These are phyloP conservation scores for Drosophila jambulina DNA, from an alignment of 1,140 invertebrate species.

Conservation along the genomic window DNA sequence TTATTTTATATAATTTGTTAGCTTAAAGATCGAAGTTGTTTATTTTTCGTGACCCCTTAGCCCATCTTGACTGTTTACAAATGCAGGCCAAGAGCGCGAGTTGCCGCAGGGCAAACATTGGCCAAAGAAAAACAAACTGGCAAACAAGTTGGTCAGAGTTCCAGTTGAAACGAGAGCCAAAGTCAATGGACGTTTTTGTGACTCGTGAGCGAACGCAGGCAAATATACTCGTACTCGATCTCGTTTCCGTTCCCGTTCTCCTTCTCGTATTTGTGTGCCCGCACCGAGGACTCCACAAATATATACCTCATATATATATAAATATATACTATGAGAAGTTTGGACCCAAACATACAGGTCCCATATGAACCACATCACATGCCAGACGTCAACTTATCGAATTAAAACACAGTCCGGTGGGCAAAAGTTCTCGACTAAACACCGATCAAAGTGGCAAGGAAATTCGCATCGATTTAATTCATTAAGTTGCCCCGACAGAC, in stretches of 20 bases:
- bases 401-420: conserved; percentile 51
- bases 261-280: conserved; percentile 23
- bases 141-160: conserved; percentile 33
- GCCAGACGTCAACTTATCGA: conserved; percentile 68
- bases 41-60: background rate
- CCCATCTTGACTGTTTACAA: conserved; percentile 6
- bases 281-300: conserved; percentile 43
- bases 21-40: background rate
- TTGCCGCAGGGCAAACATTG: conserved; percentile 51
- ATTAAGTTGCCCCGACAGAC: conserved; percentile 43
- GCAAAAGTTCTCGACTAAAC: conserved; percentile 67
- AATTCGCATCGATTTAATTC: conserved; percentile 80
- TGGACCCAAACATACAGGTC: background rate
- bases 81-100: conserved; percentile 41
- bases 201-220: conserved; percentile 52
- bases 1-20: no score
- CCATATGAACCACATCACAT: conserved; percentile 17
- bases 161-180: conserved; percentile 36
- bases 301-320: conserved; percentile 9
- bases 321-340: background rate
- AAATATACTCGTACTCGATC: conserved; percentile 33
- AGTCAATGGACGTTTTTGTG: conserved; percentile 64
- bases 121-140: conserved; percentile 59
- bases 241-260: background rate
- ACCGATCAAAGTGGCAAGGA: conserved; percentile 71